These are phyloP conservation scores for Drosophila nigricruria DNA, from an alignment of 2,888 invertebrate species.

Conservation along the genomic window DNA sequence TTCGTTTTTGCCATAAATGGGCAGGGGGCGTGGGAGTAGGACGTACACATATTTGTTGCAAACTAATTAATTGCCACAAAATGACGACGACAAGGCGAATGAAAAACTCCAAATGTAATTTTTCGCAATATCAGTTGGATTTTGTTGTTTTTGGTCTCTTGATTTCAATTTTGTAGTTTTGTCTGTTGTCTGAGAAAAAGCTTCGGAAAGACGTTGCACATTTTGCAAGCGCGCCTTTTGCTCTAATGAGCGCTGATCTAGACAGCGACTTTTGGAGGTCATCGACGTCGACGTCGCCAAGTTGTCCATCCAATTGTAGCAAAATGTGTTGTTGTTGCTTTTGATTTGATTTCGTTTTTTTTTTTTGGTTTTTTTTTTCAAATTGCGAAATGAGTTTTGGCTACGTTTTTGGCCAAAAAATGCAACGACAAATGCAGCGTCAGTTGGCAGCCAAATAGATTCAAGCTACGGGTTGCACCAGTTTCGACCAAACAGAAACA, in stretches of 20 bases:
- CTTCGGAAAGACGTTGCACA: slow-evolving; percentile 72
- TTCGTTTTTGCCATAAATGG: slow-evolving; percentile 3
- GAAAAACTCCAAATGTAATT: slow-evolving; percentile 58
- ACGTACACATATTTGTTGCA: slow-evolving; percentile 72
- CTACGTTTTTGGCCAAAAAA: slow-evolving; percentile 67
- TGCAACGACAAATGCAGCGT: slow-evolving; percentile 67
- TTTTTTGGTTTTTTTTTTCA: slow-evolving; percentile 15
- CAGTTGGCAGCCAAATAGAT: slow-evolving; percentile 53
- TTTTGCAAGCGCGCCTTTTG: slow-evolving; percentile 65
- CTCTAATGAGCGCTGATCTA: slow-evolving; percentile 75
- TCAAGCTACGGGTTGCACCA: slow-evolving; percentile 67
- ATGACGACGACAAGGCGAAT: slow-evolving; percentile 49
- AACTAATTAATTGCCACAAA: slow-evolving; percentile 78
- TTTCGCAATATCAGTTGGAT: slow-evolving; percentile 62
- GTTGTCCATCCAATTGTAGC: slow-evolving; percentile 75
- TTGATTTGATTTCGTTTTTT: slow-evolving; percentile 28
- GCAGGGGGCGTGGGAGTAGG: slow-evolving; percentile 31
- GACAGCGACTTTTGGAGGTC: slow-evolving; percentile 73
- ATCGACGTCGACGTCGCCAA: slow-evolving; percentile 55
- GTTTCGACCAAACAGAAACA: slow-evolving; percentile 45
- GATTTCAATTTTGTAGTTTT: slow-evolving; percentile 11
- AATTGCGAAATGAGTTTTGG: slow-evolving; percentile 71
- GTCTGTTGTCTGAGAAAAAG: slow-evolving; percentile 59
- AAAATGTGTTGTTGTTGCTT: slow-evolving; percentile 57
- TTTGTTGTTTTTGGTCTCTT: slow-evolving; percentile 31